Percentiles rank a stretch among this genome's conserved stretches.
phyloP scores from a whole-genome alignment of 2,113 vertebrate species.

The Peromyscus polionotus region DNA sequence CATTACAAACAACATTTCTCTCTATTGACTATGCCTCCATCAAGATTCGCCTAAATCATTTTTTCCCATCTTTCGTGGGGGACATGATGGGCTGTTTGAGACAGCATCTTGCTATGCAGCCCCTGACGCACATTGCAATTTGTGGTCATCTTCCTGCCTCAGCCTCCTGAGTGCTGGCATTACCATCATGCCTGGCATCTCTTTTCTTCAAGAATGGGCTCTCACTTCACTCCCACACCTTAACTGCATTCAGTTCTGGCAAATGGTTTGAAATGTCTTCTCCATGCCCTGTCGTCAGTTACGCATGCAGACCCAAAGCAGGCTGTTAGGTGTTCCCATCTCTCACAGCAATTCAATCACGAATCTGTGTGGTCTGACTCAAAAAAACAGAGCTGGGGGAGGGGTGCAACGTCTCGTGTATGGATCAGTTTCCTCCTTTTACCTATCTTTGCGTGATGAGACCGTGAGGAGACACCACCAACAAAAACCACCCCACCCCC shows the following conservation, averaged over 20 bases:
- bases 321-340: neutral
- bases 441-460: neutral
- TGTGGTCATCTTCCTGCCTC: neutral
- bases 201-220: neutral
- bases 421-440: neutral
- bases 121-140: neutral
- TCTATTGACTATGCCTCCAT: neutral
- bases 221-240: constrained; percentile 13
- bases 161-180: neutral
- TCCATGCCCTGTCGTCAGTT: neutral
- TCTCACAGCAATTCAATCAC: neutral
- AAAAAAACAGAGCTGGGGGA: neutral
- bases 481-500: neutral
- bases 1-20: constrained; percentile 42
- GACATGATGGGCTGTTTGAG: neutral
- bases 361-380: neutral
- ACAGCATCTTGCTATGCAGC: neutral
- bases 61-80: neutral
- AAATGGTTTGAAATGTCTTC: constrained; percentile 18
- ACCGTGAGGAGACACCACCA: constrained; percentile 35
- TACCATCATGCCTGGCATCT: neutral
- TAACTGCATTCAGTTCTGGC: constrained; percentile 7
- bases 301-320: neutral
- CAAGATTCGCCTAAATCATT: constrained; percentile 35
- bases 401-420: neutral